Evolutionary conservation across 2,797 vertebrate species (phyloP).

Genomic region (Mormyrus hasselquistii): DNA sequence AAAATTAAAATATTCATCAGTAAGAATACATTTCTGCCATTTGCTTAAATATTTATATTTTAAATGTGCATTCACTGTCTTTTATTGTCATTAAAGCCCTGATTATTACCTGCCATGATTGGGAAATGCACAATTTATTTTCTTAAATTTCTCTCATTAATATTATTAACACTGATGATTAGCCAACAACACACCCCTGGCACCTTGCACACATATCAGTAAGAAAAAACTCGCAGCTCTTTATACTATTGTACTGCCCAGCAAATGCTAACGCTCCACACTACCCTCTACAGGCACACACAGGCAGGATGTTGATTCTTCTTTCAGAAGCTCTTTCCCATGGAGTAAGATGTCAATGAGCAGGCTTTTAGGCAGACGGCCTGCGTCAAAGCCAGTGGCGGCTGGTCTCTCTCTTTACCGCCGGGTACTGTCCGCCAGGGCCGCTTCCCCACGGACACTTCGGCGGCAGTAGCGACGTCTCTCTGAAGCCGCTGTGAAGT

Average conservation of each 20-base stretch:
- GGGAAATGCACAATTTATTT: neutral
- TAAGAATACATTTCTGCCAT: neutral
- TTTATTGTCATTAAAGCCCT: neutral
- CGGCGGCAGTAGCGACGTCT: neutral
- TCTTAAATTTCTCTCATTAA: neutral
- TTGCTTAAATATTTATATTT: neutral
- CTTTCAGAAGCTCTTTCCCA: neutral
- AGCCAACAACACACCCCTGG: neutral
- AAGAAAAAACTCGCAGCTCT: neutral
- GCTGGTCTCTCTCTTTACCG: neutral
- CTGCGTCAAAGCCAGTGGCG: neutral
- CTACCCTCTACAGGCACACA: neutral
- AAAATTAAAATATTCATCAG: neutral
- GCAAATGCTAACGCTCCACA: neutral
- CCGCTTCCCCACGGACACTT: neutral
- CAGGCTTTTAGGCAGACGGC: neutral
- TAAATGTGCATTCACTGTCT: neutral
- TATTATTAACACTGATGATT: neutral
- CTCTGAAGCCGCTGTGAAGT: conserved; percentile 49
- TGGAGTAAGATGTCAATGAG: neutral
- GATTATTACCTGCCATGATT: neutral
- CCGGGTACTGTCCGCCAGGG: neutral
- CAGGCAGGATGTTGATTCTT: neutral
- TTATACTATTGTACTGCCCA: neutral
- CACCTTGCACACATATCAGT: neutral